These are phyloP conservation scores for Cheilosia grossa DNA, from an alignment of 2,888 invertebrate genomes.

Conservation along the genomic window DNA sequence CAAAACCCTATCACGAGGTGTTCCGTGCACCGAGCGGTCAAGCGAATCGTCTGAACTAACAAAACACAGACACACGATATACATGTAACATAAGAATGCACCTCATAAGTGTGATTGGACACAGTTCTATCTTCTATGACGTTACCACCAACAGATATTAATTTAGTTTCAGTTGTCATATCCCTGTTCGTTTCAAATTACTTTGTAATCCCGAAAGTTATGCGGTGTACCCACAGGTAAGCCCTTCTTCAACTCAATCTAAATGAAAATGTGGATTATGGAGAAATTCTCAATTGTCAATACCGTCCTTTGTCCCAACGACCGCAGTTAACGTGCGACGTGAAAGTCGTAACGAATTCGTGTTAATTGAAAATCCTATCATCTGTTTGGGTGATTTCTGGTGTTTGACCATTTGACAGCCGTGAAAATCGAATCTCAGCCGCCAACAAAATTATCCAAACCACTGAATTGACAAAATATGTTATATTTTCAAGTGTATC, in stretches of 20 bases:
- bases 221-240: constrained; percentile 49
- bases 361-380: constrained; percentile 73
- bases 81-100: too few relatives aligned
- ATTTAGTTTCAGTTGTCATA: constrained; percentile 31
- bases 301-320: constrained; percentile 15
- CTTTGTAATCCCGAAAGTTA: constrained; percentile 67
- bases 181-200: constrained; percentile 52
- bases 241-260: constrained; percentile 57
- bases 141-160: constrained; percentile 24
- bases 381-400: constrained; percentile 62
- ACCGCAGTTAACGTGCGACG: constrained; percentile 20
- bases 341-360: constrained; percentile 64
- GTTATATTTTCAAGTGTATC: constrained; percentile 31
- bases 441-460: constrained; percentile 42
- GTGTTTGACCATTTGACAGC: constrained; percentile 53
- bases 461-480: constrained; percentile 67
- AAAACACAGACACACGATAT: neutral
- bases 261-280: constrained; percentile 69
- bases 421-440: constrained; percentile 58
- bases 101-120: neutral
- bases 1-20: too few relatives aligned
- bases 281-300: constrained; percentile 50
- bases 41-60: too few relatives aligned
- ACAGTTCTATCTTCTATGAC: neutral
- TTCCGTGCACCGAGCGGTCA: too few relatives aligned